These are phyloP conservation scores for Cerastoderma edule DNA, from an alignment of 2,888 invertebrate genomes.

Conservation along the genomic window DNA sequence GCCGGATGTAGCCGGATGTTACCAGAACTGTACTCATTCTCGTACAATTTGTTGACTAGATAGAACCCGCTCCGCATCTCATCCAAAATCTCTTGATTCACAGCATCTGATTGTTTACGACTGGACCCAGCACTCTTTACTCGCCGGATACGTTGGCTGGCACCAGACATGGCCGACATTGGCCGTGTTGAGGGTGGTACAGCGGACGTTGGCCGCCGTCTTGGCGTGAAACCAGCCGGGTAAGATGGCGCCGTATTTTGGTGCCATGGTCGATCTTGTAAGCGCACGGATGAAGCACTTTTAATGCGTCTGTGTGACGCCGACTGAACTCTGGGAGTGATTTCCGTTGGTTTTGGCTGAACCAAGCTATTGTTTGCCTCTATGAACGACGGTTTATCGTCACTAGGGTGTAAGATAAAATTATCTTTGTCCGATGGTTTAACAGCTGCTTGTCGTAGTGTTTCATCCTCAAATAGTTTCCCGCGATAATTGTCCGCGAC, in stretches of 20 bases:
- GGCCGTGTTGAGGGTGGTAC: slow-evolving; percentile 43
- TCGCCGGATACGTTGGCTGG: slow-evolving; percentile 34
- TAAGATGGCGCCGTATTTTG: slow-evolving; percentile 38
- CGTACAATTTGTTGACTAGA: slow-evolving; percentile 68
- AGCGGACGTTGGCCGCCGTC: slow-evolving; percentile 56
- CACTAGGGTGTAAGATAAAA: slow-evolving; percentile 62
- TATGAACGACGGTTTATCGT: slow-evolving; percentile 57
- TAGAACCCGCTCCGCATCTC: slow-evolving; percentile 65
- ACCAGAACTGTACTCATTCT: slow-evolving; percentile 52
- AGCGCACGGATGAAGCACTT: slow-evolving; percentile 56
- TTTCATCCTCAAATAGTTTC: slow-evolving; percentile 61
- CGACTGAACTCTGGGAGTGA: slow-evolving; percentile 4
- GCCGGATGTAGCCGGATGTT: slow-evolving; percentile 65
- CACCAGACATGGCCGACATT: slow-evolving; percentile 43
- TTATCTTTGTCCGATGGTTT: slow-evolving; percentile 61
- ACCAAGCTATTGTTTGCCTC: slow-evolving; percentile 29
- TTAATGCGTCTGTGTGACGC: slow-evolving; percentile 47
- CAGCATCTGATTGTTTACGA: slow-evolving; percentile 47
- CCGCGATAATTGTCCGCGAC: slow-evolving; percentile 63
- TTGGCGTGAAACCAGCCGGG: slow-evolving; percentile 41
- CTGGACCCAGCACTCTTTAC: slow-evolving; percentile 61
- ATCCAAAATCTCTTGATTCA: slow-evolving; percentile 40
- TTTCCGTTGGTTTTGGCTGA: too few species aligned
- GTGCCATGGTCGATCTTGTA: slow-evolving; percentile 59
- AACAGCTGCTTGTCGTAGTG: slow-evolving; percentile 49